Evolutionary conservation across 2,113 vertebrate species (phyloP), one percentile per base, ranked within the genome.

Genomic region (Pteronura brasiliensis): DNA sequence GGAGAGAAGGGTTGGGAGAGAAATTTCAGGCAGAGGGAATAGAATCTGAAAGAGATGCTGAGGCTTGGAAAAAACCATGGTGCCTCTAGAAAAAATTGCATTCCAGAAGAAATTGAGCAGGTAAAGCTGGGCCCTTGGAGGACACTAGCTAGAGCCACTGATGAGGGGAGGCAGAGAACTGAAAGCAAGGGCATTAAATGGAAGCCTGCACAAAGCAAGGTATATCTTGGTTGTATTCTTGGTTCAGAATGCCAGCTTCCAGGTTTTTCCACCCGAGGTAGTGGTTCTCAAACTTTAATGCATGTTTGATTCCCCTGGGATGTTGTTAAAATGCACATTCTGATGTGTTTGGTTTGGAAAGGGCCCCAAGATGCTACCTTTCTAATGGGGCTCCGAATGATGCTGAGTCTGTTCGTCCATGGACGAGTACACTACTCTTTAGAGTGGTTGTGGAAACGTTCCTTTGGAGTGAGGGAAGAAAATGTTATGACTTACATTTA

Each of bases 241-340:
- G 17, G 12, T 14, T 25, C 49, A 61, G 61, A 80, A 86, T 18
- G 27, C 72, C 34, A 49, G 39, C 20, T 23, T 71, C 49, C 65
- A 63, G 15, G 11, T 55, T 72, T 83, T 2, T 36, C 29, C 0
- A 0, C 15, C 31, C 0, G 4, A 79, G 55, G 27, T n/a, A 74
- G 65, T 36, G 11, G 10, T 49, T 80, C 52, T 71, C 59, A 69
- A n/a, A 69, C 47, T 47, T 34, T 67, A 76, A 49, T 0, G 7
- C 14, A 49, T 1, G 3, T 7, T 10, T n/a, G 39, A 52, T 39
- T 71, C 42, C 52, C 52, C 55, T 55, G 42, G n/a, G 55, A 81
- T 87, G 34, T 81, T 55, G 63, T n/a, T 81, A 49, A 69, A 59
- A 47, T 4, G 21, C 55, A 36, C 29, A 44, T 71, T 86, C 55